Evolutionary conservation across 1,140 invertebrate genomes (phyloP).

Genomic region (Drosophila trapezifrons): DNA sequence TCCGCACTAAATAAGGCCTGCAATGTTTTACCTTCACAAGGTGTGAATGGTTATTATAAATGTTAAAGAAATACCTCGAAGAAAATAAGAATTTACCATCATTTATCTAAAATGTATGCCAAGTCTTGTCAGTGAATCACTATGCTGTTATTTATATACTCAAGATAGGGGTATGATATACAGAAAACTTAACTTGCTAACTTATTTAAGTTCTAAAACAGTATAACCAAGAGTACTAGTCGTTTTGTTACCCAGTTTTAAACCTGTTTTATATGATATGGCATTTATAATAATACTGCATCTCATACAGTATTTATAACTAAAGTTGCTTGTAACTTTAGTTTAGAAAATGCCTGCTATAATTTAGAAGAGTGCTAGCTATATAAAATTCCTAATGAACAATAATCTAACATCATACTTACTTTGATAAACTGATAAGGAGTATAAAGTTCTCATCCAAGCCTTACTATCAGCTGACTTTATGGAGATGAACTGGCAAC

Average conservation of each 20-base stretch:
- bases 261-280: background rate
- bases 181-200: background rate
- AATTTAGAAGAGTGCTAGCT: background rate
- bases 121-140: background rate
- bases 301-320: background rate
- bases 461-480: slow-evolving; percentile 20
- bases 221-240: background rate
- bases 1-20: background rate
- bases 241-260: background rate
- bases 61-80: too few species aligned
- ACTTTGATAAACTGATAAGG: background rate
- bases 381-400: background rate
- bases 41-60: too few species aligned
- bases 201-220: background rate
- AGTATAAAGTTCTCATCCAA: background rate
- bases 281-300: background rate
- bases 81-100: too few species aligned
- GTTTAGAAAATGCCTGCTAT: background rate
- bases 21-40: too few species aligned
- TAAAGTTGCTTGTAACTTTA: too few species aligned
- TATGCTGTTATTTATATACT: background rate
- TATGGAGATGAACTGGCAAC: slow-evolving; percentile 33
- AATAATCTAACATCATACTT: background rate
- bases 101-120: background rate
- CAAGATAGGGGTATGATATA: too few species aligned